Evolutionary conservation across 2,113 vertebrate genomes (phyloP).

Genomic region (Otolemur garnettii): DNA sequence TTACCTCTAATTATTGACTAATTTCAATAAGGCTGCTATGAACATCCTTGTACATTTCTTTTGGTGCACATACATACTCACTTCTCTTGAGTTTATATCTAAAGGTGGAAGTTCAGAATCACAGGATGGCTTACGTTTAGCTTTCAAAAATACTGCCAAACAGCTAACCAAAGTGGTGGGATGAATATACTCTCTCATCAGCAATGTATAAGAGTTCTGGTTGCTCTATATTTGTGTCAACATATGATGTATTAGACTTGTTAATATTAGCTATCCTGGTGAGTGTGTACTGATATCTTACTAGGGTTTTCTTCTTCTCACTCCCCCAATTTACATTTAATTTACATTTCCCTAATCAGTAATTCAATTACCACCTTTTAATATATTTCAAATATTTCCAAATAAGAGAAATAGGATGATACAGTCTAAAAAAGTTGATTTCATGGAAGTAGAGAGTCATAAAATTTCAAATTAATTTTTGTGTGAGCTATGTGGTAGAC

Average conservation of each 20-base stretch:
- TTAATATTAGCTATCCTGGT: neutral
- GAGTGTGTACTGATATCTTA: neutral
- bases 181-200: neutral
- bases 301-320: neutral
- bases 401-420: neutral
- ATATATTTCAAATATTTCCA: neutral
- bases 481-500: neutral
- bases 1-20: conserved; percentile 4
- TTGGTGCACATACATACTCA: neutral
- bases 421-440: neutral
- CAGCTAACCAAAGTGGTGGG: neutral
- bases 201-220: neutral
- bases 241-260: neutral
- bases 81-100: neutral
- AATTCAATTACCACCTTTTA: neutral
- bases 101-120: neutral
- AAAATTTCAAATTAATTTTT: neutral
- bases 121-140: neutral
- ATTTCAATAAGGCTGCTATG: neutral
- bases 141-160: neutral
- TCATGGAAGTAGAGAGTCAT: too few relatives aligned
- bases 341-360: neutral
- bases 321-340: neutral
- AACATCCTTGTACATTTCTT: neutral
- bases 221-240: neutral